Conservation (phyloP, 2,113 vertebrate species). For the Marmota flaviventris region DNA sequence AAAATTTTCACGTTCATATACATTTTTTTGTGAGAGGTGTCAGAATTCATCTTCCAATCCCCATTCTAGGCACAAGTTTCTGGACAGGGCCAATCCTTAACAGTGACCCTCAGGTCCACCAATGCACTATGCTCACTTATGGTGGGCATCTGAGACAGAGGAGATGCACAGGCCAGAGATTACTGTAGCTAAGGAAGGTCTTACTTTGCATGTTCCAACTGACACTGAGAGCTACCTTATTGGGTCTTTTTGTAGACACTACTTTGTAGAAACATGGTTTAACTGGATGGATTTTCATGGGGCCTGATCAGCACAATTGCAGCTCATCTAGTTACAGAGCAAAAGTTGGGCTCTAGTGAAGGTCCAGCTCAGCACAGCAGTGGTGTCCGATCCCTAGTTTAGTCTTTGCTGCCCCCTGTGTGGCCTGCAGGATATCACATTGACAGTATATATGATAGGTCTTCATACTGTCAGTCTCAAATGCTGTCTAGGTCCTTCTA, state of each 20-base stretch:
- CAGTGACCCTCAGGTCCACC: neutral
- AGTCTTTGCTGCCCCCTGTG: too few species aligned
- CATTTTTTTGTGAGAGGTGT: neutral
- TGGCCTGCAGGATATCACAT: too few species aligned
- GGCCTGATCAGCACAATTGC: fast-evolving
- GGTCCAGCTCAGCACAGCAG: too few species aligned
- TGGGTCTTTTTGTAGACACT: neutral
- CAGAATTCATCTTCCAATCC: neutral
- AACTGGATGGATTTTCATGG: too few species aligned
- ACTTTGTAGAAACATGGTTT: neutral
- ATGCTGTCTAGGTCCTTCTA: too few species aligned
- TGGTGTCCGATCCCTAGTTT: too few species aligned
- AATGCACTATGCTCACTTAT: neutral
- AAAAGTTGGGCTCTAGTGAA: too few species aligned
- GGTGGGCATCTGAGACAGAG: neutral
- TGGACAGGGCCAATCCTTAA: neutral
- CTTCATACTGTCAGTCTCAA: too few species aligned
- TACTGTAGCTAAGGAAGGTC: neutral
- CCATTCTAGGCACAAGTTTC: neutral
- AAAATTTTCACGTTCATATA: neutral
- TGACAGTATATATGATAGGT: too few species aligned
- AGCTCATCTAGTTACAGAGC: too few species aligned
- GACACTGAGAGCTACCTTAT: neutral
- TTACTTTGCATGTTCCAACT: neutral
- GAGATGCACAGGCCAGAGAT: neutral